A percentile compares a stretch with the other conserved stretches of the same genome.
Evolutionary conservation across 2,113 vertebrate species (phyloP).

Genomic region (Psilopsiagon aymara): DNA sequence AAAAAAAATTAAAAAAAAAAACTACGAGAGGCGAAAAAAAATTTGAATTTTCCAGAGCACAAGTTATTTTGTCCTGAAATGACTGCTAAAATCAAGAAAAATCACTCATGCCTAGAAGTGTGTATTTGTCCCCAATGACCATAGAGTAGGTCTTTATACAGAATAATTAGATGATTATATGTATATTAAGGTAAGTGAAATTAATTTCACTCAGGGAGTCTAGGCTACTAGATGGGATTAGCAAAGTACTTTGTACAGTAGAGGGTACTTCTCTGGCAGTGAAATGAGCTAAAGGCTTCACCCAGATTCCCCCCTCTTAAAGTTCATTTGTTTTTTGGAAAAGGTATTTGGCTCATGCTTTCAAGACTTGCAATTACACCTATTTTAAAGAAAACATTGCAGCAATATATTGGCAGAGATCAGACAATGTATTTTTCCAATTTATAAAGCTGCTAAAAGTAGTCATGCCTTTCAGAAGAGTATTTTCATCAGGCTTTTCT

Average conservation of each 20-base stretch:
- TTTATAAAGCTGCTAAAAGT: background rate
- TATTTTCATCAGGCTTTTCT: background rate
- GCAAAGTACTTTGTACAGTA: background rate
- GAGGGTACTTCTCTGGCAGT: background rate
- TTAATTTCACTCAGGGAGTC: background rate
- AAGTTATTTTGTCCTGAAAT: background rate
- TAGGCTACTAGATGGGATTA: background rate
- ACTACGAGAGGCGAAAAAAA: background rate
- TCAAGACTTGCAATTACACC: background rate
- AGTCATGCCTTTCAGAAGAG: background rate
- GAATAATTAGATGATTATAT: background rate
- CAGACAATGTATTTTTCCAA: background rate
- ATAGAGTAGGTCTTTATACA: background rate
- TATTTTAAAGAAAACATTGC: background rate
- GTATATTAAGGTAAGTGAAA: background rate
- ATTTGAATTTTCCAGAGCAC: background rate
- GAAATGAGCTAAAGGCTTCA: background rate
- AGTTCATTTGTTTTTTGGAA: background rate
- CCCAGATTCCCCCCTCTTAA: background rate
- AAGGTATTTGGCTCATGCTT: background rate
- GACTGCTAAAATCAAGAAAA: background rate
- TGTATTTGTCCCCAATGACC: background rate
- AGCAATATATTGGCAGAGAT: background rate
- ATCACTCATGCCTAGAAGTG: background rate
- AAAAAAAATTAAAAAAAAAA: no score